Base-by-base conservation (phyloP, 2,888 invertebrate species). In the Hydroisotoma schaefferi region DNA sequence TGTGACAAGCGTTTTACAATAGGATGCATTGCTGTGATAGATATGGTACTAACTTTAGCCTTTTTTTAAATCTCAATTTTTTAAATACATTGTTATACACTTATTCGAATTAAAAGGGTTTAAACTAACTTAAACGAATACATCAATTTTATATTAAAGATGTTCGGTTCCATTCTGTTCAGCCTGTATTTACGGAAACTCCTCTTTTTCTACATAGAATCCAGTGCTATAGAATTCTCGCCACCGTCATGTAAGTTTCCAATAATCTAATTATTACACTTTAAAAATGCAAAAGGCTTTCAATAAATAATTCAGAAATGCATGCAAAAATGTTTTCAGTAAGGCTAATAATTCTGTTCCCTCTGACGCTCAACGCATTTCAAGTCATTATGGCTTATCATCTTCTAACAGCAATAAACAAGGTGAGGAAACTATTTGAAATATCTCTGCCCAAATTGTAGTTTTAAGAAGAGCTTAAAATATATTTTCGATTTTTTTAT, bases 381-480 rank as follows among this genome's bases (percentile, higher is more conserved):
- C 62, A 62, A 55, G 25, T 62, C 5, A 38, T 62, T 6, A 58
- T 62, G 55, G 48, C 58, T 10, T 62, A 37, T 43, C 56, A 62
- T 25, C 38, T 62, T 4, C 40, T 62, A 12, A 20, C 55, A 3
- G 55, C 58, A 12, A 49, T 52, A 12, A 27, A 33, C 27, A 49
- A 48, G 38, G 62, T 62, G 55, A 27, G 28, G 4, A 22, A 40
- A 43, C 3, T 2, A 5, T 38, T 52, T 52, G n/a, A 49, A 10
- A 4, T 10, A 47, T 12, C 10, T 47, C 18, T 22, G 22, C 22
- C 27, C 10, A 25, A 26, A 47, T 47, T 47, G 44, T 10, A 10
- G 40, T 33, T 25, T 12, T 27, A 27, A 33, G 33, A 33, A 15
- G 8, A 33, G 33, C 15, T 33, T 43, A 20, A 43, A 6, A 10